Conservation (phyloP, 2,888 invertebrate species). For the Apomyelois bistriatella region DNA sequence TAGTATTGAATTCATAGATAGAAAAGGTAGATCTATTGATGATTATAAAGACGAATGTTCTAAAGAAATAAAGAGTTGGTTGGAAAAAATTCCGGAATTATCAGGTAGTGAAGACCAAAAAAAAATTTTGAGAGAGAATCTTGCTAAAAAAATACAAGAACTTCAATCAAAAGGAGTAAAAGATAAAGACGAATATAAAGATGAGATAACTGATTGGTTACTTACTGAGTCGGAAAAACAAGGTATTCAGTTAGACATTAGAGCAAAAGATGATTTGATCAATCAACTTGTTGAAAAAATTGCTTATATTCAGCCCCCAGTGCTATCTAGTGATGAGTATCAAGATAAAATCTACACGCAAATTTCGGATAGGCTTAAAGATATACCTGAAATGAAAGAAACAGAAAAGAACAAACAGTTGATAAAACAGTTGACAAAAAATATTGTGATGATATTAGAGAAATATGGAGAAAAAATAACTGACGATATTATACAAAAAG, state of each 20-base stretch:
- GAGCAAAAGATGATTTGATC: neutral
- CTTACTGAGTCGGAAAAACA: neutral
- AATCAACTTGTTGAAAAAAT: neutral
- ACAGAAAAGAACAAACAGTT: neutral
- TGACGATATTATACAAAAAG: slow-evolving; percentile 4
- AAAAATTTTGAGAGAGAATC: slow-evolving; percentile 8
- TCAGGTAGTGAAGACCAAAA: slow-evolving; percentile 1
- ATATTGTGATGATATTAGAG: neutral
- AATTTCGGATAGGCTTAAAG: neutral
- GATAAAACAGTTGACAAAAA: neutral
- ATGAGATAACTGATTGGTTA: slow-evolving; percentile 15
- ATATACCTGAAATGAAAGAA: neutral
- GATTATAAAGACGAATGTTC: slow-evolving; percentile 7
- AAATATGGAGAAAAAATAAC: neutral
- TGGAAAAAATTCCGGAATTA: slow-evolving; percentile 16
- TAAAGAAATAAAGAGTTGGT: slow-evolving; percentile 11
- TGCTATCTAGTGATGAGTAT: neutral
- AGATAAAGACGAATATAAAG: slow-evolving; percentile 10
- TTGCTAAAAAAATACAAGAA: slow-evolving; percentile 14
- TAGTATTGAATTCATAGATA: neutral
- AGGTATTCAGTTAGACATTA: neutral
- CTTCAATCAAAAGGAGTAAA: neutral
- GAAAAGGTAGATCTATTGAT: neutral
- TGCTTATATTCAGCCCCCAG: neutral
- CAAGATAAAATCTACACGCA: neutral